Evolutionary conservation across 2,888 invertebrate genomes (phyloP), one percentile per base, ranked within the genome.

Genomic region (Drosophila anomelani): DNA sequence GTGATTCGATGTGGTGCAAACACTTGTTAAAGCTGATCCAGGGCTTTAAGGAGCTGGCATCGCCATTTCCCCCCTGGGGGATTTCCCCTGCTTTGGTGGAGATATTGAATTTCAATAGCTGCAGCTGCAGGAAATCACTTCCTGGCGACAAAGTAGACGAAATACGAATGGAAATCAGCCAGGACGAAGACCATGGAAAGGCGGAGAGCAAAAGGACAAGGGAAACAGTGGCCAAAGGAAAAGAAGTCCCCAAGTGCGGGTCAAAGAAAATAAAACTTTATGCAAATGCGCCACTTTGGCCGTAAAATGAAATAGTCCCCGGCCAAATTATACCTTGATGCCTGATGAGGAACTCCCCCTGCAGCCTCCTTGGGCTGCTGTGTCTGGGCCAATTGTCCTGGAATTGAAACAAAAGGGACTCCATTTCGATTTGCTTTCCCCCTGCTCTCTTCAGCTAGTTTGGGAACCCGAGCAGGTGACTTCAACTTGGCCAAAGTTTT

Each of bases 231-330:
- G 51, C 62, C 70, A 75, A 72, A 59, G 85, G 51, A n/a, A 53
- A 53, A 34, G 51, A 81, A 85, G 78, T 85, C 81, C 85, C 85
- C 81, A 85, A 85, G 85, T 85, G 85, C 88, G 88, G 88, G 88
- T 88, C 88, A 86, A 85, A 82, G 88, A 85, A 88, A 85, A 88
- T 87, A 87, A 87, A 87, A 87, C 85, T 86, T 86, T 86, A 86
- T 86, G 86, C 88, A 86, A 86, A 86, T 86, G 86, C 74, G 88
- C 81, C 82, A 85, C 88, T 86, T 84, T 86, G 81, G 86, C 87
- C 88, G 84, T 88, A 86, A 87, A 88, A 86, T 88, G 88, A 87
- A 87, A 88, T 88, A 82, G 88, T 88, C 86, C 83, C 80, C 71
- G 83, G 80, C 78, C 81, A 88, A 87, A 87, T 88, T 88, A 85